Evolutionary conservation across 2,797 vertebrate species (phyloP).

Genomic region (Tragopan temminckii): DNA sequence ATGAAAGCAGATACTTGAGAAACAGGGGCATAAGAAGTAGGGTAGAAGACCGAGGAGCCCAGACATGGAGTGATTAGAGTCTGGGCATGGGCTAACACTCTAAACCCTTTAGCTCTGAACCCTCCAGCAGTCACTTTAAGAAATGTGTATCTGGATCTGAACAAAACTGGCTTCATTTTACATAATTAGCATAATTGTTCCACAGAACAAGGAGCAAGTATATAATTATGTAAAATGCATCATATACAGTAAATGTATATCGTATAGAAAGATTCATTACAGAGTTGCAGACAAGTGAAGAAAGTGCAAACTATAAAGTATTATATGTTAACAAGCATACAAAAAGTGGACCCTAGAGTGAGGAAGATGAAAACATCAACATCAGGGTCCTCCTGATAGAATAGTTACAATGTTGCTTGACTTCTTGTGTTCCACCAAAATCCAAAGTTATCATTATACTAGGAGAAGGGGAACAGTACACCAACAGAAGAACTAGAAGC

Average conservation of each 20-base stretch:
- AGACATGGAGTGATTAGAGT: rapidly evolving
- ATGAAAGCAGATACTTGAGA: background rate
- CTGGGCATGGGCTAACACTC: background rate
- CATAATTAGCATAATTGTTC: no score
- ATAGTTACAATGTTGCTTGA: rapidly evolving
- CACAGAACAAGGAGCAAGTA: background rate
- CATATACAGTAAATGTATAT: background rate
- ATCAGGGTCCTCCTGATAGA: background rate
- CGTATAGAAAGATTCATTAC: background rate
- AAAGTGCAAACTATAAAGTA: background rate
- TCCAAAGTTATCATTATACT: background rate
- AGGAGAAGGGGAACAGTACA: background rate
- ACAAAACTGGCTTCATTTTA: background rate
- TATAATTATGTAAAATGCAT: background rate
- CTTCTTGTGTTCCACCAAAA: background rate
- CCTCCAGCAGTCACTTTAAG: background rate
- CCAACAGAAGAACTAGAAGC: background rate
- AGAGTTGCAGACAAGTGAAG: background rate
- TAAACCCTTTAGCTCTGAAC: background rate
- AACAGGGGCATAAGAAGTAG: background rate
- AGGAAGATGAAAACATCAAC: background rate
- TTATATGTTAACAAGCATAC: background rate
- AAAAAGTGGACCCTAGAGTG: background rate
- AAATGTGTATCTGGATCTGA: background rate
- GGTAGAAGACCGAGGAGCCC: background rate